Base-by-base conservation (phyloP, 1,140 invertebrate species). In the Calephelis nemesis region DNA sequence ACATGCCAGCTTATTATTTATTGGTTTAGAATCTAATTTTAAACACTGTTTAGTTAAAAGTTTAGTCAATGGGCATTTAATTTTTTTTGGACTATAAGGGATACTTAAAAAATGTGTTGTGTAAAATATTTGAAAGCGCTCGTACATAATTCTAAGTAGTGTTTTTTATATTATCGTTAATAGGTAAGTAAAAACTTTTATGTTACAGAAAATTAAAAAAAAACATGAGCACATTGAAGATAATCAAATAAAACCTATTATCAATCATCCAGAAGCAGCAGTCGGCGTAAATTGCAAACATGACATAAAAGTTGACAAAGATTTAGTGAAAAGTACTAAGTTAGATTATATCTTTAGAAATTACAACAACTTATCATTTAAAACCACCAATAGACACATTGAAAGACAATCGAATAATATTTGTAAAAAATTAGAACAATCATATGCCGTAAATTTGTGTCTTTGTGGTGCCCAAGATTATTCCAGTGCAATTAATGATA, bases 371-470 rank as follows among this genome's bases (percentile, higher is more conserved):
- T 48, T 69, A 49, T 69, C 69, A 47, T 52, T 50, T 58, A 54
- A 52, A 49, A 48, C 72, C 60, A 39, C 47, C 47, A 69, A 15
- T 65, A 62, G 72, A 47, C 66, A 63, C 8, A 62, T 69, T 11
- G 72, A 76, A n/a, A 74, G 72, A 62, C 63, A 47, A 30, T 50
- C 68, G 5, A 68, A 66, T 40, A 69, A 71, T 54, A 4, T 76
- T 40, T 71, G 71, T 65, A 81, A 79, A 49, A 85, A 75, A 72
- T 47, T 62, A 8, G 74, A 64, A 45, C 83, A 80, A 50, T 72
- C 76, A n/a, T 86, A 77, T 70, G 80, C 87, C 15, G 80, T 89
- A 10, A 87, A 89, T 60, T 67, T 87, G 40, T 89, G 87, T 73
- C 71, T 89, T 62, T 85, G 81, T 62, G 72, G 71, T 13, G 68